Conservation (phyloP, 2,888 invertebrate species). For the Pomacea canaliculata region DNA sequence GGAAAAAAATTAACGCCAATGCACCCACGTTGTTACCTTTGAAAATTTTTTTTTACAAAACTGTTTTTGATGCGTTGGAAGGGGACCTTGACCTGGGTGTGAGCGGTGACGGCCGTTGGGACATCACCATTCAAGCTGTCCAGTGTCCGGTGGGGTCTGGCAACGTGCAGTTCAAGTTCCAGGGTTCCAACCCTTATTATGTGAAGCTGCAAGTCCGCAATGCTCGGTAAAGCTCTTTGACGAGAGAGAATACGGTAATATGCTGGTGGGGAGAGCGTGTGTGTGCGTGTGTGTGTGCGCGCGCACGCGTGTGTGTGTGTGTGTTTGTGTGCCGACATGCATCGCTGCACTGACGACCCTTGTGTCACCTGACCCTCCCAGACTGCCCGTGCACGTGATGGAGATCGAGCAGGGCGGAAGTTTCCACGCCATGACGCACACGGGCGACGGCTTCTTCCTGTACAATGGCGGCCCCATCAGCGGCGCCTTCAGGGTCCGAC, state of each 20-base stretch:
- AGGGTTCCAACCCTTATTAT: conserved; percentile 50
- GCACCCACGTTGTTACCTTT: too few species aligned
- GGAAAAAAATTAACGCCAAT: too few species aligned
- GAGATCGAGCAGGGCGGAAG: conserved; percentile 35
- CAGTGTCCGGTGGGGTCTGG: conserved; percentile 51
- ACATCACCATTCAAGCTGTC: conserved; percentile 47
- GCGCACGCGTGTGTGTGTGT: conserved; percentile 3
- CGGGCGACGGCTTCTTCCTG: conserved; percentile 48
- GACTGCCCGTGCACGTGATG: conserved; percentile 46
- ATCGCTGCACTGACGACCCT: too few species aligned
- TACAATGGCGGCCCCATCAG: conserved; percentile 19
- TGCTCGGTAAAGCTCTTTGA: conserved; percentile 38
- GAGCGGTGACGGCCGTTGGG: conserved; percentile 53
- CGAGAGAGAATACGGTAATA: neutral
- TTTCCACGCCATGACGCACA: conserved; percentile 39
- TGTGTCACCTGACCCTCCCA: conserved; percentile 4
- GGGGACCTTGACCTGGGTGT: conserved; percentile 45
- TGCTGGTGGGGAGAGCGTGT: too few species aligned
- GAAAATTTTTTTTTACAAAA: too few species aligned
- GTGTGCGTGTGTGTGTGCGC: too few species aligned
- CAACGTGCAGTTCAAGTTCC: conserved; percentile 48
- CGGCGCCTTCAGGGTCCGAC: conserved; percentile 37
- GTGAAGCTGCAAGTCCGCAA: conserved; percentile 53
- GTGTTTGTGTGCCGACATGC: neutral
- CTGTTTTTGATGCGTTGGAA: neutral